Evolutionary conservation across 1,140 invertebrate species (phyloP).

Genomic region (Temnothorax longispinosus): DNA sequence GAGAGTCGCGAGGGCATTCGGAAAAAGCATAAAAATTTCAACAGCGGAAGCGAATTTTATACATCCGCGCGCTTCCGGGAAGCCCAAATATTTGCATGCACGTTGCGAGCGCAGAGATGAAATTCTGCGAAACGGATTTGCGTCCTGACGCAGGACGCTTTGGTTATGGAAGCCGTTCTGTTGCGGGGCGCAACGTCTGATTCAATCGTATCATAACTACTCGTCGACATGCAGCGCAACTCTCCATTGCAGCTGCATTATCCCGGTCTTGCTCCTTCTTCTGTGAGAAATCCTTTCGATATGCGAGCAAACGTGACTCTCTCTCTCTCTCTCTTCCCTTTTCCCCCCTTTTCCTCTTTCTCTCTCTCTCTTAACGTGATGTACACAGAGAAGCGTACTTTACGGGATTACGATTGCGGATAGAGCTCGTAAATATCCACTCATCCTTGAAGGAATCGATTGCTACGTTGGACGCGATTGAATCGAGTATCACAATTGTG

Average conservation of each 20-base stretch:
- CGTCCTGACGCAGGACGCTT: conserved; percentile 7
- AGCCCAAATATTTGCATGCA: conserved; percentile 50
- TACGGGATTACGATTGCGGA: conserved; percentile 37
- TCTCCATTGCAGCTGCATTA: conserved; percentile 42
- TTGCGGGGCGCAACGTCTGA: conserved; percentile 26
- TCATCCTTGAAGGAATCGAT: conserved; percentile 52
- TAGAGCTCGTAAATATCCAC: conserved; percentile 49
- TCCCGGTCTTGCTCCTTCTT: not conserved
- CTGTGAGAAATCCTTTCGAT: conserved; percentile 35
- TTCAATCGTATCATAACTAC: conserved; percentile 62
- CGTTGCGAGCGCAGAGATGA: conserved; percentile 38
- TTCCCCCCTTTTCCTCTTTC: not conserved
- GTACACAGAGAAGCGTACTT: conserved; percentile 39
- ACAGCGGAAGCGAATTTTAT: not conserved
- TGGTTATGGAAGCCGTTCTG: conserved; percentile 17
- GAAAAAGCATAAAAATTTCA: conserved; percentile 23
- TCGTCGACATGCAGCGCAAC: not conserved
- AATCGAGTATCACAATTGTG: conserved; percentile 3
- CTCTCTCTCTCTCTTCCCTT: not conserved
- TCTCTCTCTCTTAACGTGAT: conserved; percentile 4
- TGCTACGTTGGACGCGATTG: conserved; percentile 17
- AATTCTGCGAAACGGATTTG: conserved; percentile 50
- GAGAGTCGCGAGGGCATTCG: not conserved
- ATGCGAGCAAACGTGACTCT: not conserved
- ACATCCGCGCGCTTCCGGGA: not conserved